Evolutionary conservation across 2,888 invertebrate species (phyloP).

Genomic region (Pseudococcus longispinus): DNA sequence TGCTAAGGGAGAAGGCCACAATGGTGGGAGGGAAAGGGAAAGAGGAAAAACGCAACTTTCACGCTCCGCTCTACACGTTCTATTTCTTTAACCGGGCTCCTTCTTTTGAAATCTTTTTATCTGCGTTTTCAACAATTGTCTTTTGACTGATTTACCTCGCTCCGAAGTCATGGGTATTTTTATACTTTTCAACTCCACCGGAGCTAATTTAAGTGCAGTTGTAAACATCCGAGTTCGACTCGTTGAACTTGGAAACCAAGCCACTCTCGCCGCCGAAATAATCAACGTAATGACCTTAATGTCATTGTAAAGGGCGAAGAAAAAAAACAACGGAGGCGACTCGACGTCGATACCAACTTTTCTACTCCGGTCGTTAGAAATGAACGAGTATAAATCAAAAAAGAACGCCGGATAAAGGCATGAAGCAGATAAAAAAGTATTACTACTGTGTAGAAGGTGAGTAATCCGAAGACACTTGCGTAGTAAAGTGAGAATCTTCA

Average conservation of each 20-base stretch:
- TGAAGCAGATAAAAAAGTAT: constrained; percentile 27
- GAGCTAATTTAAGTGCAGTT: neutral
- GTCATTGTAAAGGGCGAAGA: neutral
- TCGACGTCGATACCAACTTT: neutral
- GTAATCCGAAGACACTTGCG: constrained; percentile 15
- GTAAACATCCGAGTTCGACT: neutral
- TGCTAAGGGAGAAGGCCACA: neutral
- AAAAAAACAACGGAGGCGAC: neutral
- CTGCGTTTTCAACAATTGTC: constrained; percentile 8
- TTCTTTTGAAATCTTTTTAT: constrained; percentile 12
- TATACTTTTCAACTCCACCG: neutral
- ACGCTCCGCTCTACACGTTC: neutral
- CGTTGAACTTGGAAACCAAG: neutral
- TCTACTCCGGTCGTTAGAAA: neutral
- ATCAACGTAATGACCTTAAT: constrained; percentile 39
- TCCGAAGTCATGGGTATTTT: neutral
- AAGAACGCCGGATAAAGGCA: neutral
- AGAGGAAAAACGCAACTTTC: neutral
- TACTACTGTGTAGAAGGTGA: constrained; percentile 6
- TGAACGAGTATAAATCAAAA: constrained; percentile 38
- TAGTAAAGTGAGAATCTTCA: constrained; percentile 6
- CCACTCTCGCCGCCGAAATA: neutral
- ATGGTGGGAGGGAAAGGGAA: neutral
- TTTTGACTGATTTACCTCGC: neutral
- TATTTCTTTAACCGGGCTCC: neutral